These are phyloP conservation scores for Glomeris marginata DNA, from an alignment of 2,888 invertebrate genomes.

Conservation along the genomic window DNA sequence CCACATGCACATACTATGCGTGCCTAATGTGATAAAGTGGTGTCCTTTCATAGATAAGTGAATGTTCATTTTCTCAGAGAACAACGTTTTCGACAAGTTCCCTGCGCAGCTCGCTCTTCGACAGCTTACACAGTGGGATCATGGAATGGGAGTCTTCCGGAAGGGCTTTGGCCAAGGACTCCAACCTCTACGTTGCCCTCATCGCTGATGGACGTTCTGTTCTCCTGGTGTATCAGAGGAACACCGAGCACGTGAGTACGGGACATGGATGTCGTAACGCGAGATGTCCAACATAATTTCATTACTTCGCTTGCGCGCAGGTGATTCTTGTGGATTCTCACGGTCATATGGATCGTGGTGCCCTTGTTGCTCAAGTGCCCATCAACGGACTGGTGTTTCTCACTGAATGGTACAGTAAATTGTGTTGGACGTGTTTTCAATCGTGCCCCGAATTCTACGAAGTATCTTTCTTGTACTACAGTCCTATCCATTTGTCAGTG, in stretches of 20 bases:
- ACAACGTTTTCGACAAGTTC: background rate
- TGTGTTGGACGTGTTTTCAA: slow-evolving; percentile 9
- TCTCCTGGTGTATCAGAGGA: slow-evolving; percentile 14
- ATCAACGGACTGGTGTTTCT: slow-evolving; percentile 9
- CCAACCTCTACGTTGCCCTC: slow-evolving; percentile 13
- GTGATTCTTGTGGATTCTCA: slow-evolving; percentile 16
- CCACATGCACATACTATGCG: no score
- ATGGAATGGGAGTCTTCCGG: slow-evolving; percentile 12
- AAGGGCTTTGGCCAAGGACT: slow-evolving; percentile 7
- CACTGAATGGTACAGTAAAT: slow-evolving; percentile 14
- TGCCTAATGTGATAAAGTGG: no score
- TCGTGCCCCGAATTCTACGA: slow-evolving; percentile 11
- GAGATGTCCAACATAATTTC: background rate
- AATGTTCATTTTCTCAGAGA: no score
- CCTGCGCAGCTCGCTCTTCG: slow-evolving; percentile 11
- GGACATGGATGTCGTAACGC: background rate
- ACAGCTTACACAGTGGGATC: slow-evolving; percentile 12
- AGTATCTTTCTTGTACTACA: slow-evolving; percentile 13
- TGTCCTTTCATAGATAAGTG: no score
- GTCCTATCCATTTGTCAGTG: background rate
- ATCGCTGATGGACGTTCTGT: slow-evolving; percentile 14
- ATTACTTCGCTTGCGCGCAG: slow-evolving; percentile 4
- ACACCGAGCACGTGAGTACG: slow-evolving; percentile 5
- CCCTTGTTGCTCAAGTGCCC: slow-evolving; percentile 14
- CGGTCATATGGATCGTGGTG: slow-evolving; percentile 14